Conservation (phyloP, 2,797 vertebrate species). For the Knipowitschia caucasica region DNA sequence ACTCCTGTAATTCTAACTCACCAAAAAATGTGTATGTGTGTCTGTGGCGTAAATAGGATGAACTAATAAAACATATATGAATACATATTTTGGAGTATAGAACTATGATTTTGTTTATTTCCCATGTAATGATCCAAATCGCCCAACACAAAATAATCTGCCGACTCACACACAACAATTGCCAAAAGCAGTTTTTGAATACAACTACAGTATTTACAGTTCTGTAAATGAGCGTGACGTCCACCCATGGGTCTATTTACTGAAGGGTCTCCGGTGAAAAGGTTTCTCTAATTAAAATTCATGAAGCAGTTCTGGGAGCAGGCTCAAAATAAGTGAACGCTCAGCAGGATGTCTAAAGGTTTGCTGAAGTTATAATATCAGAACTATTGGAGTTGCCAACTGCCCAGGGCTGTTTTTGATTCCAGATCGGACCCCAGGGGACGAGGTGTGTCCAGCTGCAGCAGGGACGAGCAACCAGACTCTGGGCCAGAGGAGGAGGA, state of each 20-base stretch:
- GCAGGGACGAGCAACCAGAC: constrained; percentile 21
- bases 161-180: not conserved
- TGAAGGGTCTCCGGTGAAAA: constrained; percentile 9
- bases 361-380: constrained; percentile 54
- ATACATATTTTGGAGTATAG: too few relatives aligned
- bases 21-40: too few relatives aligned
- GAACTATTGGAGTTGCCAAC: constrained; percentile 46
- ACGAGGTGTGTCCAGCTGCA: constrained; percentile 44
- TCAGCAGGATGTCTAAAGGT: constrained; percentile 35
- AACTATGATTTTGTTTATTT: too few relatives aligned
- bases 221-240: not conserved
- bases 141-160: not conserved
- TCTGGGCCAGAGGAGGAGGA: not conserved
- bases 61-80: too few relatives aligned
- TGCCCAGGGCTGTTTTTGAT: constrained; percentile 46
- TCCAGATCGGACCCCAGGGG: constrained; percentile 42
- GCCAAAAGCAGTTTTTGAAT: not conserved
- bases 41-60: too few relatives aligned
- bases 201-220: not conserved
- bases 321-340: constrained; percentile 39
- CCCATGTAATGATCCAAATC: not conserved
- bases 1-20: too few relatives aligned
- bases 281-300: constrained; percentile 34
- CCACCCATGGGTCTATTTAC: constrained; percentile 5
- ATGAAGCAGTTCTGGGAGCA: constrained; percentile 24